A percentile compares a stretch with the other conserved stretches of the same genome.
phyloP scores from a whole-genome alignment of 2,113 vertebrate genomes.

The Tragelaphus strepsiceros region DNA sequence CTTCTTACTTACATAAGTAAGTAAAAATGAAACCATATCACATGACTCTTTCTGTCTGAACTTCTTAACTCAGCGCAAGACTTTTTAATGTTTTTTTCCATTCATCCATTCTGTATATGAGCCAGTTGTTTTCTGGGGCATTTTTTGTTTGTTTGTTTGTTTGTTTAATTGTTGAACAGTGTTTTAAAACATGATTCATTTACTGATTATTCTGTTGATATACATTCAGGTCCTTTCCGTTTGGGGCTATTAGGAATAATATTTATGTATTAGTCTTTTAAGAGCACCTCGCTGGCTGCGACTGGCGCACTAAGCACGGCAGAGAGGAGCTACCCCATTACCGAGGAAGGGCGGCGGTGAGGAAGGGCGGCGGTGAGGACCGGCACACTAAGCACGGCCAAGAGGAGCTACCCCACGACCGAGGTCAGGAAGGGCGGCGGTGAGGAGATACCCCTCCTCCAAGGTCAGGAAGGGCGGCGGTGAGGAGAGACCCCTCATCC shows the following conservation, averaged over 20 bases:
- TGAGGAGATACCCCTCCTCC: too few relatives aligned
- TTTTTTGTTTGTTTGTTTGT: not conserved
- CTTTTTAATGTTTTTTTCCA: not conserved
- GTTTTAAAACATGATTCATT: not conserved
- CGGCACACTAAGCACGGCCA: too few relatives aligned
- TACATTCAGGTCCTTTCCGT: not conserved
- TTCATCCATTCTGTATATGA: not conserved
- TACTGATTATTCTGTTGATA: not conserved
- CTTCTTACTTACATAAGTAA: not conserved
- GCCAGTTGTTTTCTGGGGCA: not conserved
- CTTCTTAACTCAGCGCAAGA: not conserved
- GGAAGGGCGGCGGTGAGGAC: too few relatives aligned
- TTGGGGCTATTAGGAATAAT: not conserved
- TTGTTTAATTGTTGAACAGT: not conserved
- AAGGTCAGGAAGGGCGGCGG: too few relatives aligned
- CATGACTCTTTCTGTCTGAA: not conserved
- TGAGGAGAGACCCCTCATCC: too few relatives aligned
- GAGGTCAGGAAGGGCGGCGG: too few relatives aligned
- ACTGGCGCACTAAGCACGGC: too few relatives aligned
- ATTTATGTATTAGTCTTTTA: not conserved
- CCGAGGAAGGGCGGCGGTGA: too few relatives aligned
- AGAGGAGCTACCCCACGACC: too few relatives aligned
- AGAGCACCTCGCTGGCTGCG: too few relatives aligned
- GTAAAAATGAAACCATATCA: not conserved
- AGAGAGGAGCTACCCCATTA: too few relatives aligned